These are phyloP conservation scores for Muscicapa adusta DNA, from an alignment of 2,113 vertebrate genomes.

Conservation along the genomic window DNA sequence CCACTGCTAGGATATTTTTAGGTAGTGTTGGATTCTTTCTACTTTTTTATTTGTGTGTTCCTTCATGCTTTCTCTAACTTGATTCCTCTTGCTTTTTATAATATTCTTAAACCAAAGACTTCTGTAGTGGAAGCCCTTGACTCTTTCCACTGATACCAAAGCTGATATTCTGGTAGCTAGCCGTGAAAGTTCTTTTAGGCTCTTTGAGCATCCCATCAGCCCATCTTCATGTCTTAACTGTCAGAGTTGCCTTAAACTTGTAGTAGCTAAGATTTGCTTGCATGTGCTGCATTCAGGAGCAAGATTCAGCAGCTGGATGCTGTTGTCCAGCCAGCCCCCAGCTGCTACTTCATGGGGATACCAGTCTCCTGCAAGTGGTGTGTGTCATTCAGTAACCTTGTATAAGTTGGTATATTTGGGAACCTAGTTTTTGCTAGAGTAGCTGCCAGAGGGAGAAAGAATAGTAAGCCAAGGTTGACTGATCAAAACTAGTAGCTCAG, in stretches of 20 bases:
- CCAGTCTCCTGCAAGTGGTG: not conserved
- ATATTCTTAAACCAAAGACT: not conserved
- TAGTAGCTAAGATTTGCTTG: not conserved
- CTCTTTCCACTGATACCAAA: not conserved
- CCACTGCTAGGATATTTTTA: not conserved
- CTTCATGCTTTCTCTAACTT: not conserved
- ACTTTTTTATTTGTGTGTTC: not conserved
- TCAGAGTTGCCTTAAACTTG: not conserved
- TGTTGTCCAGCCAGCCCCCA: not conserved
- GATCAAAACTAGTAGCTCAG: not conserved
- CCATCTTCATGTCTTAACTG: not conserved
- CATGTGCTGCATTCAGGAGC: not conserved
- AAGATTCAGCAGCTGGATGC: not conserved
- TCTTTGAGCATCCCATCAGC: not conserved
- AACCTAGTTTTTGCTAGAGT: not conserved
- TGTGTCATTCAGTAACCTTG: not conserved
- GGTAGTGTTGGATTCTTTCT: not conserved
- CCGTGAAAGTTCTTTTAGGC: not conserved
- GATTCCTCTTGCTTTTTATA: not conserved
- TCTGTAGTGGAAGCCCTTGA: not conserved
- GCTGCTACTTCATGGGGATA: not conserved
- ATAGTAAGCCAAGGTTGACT: not conserved
- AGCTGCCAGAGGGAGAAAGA: not conserved
- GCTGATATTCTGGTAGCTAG: not conserved
- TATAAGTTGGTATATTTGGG: rapidly evolving